phyloP scores from a whole-genome alignment of 2,113 vertebrate genomes.

The Podocnemis expansa region DNA sequence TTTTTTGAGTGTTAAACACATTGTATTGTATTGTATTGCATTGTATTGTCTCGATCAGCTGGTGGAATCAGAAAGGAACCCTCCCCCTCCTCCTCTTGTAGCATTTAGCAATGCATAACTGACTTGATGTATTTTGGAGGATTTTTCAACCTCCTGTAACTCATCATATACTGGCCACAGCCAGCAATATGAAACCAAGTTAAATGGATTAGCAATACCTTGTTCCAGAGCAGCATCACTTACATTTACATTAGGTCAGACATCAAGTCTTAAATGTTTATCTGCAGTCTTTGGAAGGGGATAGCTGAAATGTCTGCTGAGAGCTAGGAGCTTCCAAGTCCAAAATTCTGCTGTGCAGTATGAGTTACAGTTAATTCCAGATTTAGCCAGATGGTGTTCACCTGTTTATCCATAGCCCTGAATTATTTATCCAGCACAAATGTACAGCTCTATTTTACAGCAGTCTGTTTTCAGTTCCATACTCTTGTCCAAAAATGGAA shows the following conservation, averaged over 20 bases:
- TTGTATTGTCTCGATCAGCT: background rate
- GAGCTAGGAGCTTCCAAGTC: background rate
- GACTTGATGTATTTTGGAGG: background rate
- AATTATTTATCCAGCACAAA: slow-evolving; percentile 41
- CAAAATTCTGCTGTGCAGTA: background rate
- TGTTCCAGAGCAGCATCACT: background rate
- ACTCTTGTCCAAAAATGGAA: background rate
- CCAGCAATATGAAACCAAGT: background rate
- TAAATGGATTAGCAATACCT: rapidly evolving
- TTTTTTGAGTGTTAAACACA: background rate
- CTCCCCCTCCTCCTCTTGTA: background rate
- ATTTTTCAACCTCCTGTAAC: background rate
- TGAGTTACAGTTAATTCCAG: background rate
- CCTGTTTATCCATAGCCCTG: background rate
- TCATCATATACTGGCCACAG: background rate
- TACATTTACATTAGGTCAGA: background rate
- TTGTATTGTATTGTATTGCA: too few relatives aligned
- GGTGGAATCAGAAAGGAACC: background rate
- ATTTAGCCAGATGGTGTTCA: slow-evolving; percentile 14
- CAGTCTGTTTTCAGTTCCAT: background rate
- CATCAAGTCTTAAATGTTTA: background rate
- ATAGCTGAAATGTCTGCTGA: background rate
- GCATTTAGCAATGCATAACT: background rate
- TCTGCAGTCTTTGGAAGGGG: background rate
- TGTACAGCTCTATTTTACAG: slow-evolving; percentile 17